These are phyloP conservation scores for Thripadectes ignobilis DNA, from an alignment of 2,797 vertebrate genomes.

Conservation along the genomic window DNA sequence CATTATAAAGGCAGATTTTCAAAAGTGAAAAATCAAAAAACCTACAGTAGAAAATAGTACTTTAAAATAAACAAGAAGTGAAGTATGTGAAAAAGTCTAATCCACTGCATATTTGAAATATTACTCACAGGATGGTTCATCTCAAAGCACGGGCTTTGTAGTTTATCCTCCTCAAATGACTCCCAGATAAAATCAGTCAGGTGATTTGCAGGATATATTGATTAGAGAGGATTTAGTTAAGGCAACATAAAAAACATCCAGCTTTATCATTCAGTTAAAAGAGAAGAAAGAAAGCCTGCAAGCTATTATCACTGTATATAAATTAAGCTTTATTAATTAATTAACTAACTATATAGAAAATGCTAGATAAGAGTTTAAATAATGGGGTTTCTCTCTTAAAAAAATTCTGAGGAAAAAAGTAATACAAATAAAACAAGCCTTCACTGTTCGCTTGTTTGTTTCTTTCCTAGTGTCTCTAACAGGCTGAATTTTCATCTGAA, in stretches of 20 bases:
- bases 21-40: not conserved
- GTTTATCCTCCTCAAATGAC: constrained; percentile 14
- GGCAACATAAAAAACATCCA: constrained; percentile 11
- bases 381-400: not conserved
- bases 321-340: constrained; percentile 26
- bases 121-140: not conserved
- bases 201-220: constrained; percentile 56
- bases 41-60: not conserved
- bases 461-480: not conserved
- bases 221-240: constrained; percentile 38
- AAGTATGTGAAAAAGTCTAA: not conserved
- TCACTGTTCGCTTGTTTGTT: not conserved
- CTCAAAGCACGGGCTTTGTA: not conserved
- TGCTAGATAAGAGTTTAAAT: not conserved
- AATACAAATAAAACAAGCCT: not conserved
- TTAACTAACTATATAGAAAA: not conserved
- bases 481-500: not conserved
- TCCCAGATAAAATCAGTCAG: constrained; percentile 36
- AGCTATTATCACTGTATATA: constrained; percentile 5
- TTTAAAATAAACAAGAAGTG: not conserved
- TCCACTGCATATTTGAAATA: not conserved
- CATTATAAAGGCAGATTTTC: not conserved
- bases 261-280: constrained; percentile 23
- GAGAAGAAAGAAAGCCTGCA: not conserved
- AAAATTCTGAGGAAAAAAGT: not conserved